Percentiles rank a stretch among this genome's conserved stretches.
Evolutionary conservation across 1,140 invertebrate genomes (phyloP).

Genomic region (Pseudomyrmex flavicornis): DNA sequence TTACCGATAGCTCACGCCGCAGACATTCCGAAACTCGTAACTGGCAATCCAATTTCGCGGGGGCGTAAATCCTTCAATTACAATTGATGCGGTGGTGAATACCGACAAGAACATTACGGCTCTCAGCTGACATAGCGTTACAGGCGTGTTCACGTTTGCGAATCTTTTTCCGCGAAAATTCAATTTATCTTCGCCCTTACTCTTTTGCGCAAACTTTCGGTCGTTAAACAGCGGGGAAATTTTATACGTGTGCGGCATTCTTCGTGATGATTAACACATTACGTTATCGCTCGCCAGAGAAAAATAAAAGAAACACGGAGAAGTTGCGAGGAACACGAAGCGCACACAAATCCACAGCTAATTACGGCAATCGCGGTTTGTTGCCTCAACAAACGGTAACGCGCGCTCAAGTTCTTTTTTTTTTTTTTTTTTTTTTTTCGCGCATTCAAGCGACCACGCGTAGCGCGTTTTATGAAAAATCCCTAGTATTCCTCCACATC

Average conservation of each 20-base stretch:
- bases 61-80: conserved; percentile 43
- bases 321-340: no score
- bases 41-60: conserved; percentile 41
- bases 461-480: conserved; percentile 33
- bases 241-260: conserved; percentile 38
- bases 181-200: conserved; percentile 34
- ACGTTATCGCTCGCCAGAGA: not conserved
- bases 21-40: conserved; percentile 18
- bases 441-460: not conserved
- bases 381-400: no score
- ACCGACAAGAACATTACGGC: conserved; percentile 31
- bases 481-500: not conserved
- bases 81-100: conserved; percentile 38
- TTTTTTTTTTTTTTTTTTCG: not conserved
- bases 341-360: no score
- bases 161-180: conserved; percentile 36
- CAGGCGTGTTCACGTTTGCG: conserved; percentile 8
- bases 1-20: conserved; percentile 12
- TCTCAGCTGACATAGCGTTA: conserved; percentile 17
- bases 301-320: not conserved
- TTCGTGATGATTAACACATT: conserved; percentile 26
- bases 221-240: conserved; percentile 40
- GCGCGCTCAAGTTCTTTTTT: no score
- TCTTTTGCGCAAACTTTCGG: not conserved
- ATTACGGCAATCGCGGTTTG: no score